Conservation (phyloP, 1,140 invertebrate genomes). For the Antheraea pernyi region DNA sequence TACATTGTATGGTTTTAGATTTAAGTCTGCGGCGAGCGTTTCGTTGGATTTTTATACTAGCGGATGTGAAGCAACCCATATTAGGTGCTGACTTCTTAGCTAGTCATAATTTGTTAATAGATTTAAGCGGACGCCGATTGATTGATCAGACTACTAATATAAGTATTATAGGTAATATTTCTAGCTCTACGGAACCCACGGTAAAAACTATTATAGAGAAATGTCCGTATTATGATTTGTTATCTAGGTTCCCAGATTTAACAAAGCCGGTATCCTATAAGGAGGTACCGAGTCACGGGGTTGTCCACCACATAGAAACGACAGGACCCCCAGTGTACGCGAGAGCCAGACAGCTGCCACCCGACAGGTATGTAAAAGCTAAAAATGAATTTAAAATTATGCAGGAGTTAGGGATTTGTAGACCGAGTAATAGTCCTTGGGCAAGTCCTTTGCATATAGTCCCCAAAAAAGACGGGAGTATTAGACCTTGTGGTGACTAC, state of each 20-base stretch:
- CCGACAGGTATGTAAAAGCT: conserved; percentile 11
- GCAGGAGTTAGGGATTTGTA: conserved; percentile 25
- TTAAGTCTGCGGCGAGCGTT: too few relatives aligned
- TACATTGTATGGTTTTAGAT: too few relatives aligned
- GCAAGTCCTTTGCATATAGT: conserved; percentile 26
- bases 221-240: conserved; percentile 14
- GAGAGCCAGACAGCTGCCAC: neutral
- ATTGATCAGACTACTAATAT: too few relatives aligned
- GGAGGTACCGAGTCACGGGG: conserved; percentile 14
- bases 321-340: conserved; percentile 12
- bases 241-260: conserved; percentile 15
- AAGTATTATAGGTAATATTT: too few relatives aligned
- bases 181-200: too few relatives aligned
- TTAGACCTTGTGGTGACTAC: conserved; percentile 22
- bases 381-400: conserved; percentile 21
- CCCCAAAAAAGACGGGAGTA: conserved; percentile 18
- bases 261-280: conserved; percentile 20
- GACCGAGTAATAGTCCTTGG: conserved; percentile 22
- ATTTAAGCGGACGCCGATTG: too few relatives aligned
- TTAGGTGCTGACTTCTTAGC: too few relatives aligned
- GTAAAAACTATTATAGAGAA: too few relatives aligned
- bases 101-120: too few relatives aligned
- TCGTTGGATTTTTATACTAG: too few relatives aligned
- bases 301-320: conserved; percentile 21
- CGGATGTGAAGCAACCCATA: too few relatives aligned